phyloP scores from a whole-genome alignment of 1,140 invertebrate species.

The Drosophila melanogaster region DNA sequence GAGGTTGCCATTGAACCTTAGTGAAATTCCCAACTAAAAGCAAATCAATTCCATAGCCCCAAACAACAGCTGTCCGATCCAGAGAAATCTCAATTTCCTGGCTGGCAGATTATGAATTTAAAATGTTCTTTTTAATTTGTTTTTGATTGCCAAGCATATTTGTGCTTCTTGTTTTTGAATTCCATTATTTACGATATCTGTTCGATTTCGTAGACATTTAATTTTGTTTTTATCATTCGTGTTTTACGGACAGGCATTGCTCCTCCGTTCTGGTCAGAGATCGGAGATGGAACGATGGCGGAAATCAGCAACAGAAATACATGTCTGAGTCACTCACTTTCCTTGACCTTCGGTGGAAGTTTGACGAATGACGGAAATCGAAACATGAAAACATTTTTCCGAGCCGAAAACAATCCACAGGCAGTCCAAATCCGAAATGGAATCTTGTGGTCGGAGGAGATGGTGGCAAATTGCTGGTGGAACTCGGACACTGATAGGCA shows the following conservation, averaged over 20 bases:
- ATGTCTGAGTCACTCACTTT: conserved; percentile 48
- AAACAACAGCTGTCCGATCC: conserved; percentile 20
- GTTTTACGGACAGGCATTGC: conserved; percentile 33
- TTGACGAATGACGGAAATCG: conserved; percentile 50
- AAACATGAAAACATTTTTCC: conserved; percentile 37
- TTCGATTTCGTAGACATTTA: conserved; percentile 48
- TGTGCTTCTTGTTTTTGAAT: conserved; percentile 56
- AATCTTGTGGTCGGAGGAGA: background rate
- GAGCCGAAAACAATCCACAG: conserved; percentile 32
- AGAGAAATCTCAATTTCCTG: conserved; percentile 46
- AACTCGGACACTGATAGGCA: conserved; percentile 36
- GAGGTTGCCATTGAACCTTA: conserved; percentile 2
- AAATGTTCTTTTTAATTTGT: conserved; percentile 60
- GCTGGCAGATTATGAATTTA: conserved; percentile 63
- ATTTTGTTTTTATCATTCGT: conserved; percentile 55
- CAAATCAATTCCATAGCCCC: conserved; percentile 16
- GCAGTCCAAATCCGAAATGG: conserved; percentile 10
- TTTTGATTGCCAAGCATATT: conserved; percentile 63
- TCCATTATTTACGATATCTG: conserved; percentile 42
- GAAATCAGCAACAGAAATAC: conserved; percentile 43
- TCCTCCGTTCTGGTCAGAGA: background rate
- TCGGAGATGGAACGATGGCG: conserved; percentile 14
- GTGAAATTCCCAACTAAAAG: conserved; percentile 32
- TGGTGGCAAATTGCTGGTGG: conserved; percentile 27
- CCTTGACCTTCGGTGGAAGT: conserved; percentile 31